A percentile compares a stretch with the other conserved stretches of the same genome.
Evolutionary conservation across 2,888 invertebrate genomes (phyloP).

Genomic region (Cactoblastis cactorum): DNA sequence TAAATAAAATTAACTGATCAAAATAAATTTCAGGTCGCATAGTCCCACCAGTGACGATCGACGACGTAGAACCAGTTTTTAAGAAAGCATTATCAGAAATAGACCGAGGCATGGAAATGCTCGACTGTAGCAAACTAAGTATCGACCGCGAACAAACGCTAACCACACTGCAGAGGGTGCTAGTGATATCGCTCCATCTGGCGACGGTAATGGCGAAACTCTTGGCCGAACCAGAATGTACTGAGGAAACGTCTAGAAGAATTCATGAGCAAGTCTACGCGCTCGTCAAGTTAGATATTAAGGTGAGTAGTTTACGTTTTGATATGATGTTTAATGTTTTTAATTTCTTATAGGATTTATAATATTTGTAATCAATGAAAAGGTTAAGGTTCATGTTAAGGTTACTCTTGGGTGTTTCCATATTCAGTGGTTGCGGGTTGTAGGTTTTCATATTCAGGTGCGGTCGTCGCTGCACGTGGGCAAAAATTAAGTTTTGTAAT

Average conservation of each 20-base stretch:
- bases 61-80: constrained; percentile 91
- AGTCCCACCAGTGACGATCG: constrained; percentile 89
- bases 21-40: constrained; percentile 73
- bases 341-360: no score
- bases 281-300: constrained; percentile 86
- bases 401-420: no score
- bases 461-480: no score
- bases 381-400: no score
- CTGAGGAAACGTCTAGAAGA: constrained; percentile 69
- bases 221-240: constrained; percentile 77
- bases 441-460: no score
- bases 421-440: no score
- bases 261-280: constrained; percentile 87
- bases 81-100: constrained; percentile 89
- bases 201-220: constrained; percentile 86
- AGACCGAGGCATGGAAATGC: constrained; percentile 81
- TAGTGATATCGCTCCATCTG: constrained; percentile 91
- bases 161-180: constrained; percentile 87
- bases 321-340: not conserved
- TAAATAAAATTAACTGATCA: not conserved
- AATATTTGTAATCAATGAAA: no score
- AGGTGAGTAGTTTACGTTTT: constrained; percentile 49
- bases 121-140: constrained; percentile 77
- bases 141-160: constrained; percentile 85
- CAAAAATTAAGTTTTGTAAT: no score